Percentiles rank a stretch among this genome's conserved stretches.
Conservation (phyloP, 2,888 invertebrate species). For the Rhagonycha lutea region DNA sequence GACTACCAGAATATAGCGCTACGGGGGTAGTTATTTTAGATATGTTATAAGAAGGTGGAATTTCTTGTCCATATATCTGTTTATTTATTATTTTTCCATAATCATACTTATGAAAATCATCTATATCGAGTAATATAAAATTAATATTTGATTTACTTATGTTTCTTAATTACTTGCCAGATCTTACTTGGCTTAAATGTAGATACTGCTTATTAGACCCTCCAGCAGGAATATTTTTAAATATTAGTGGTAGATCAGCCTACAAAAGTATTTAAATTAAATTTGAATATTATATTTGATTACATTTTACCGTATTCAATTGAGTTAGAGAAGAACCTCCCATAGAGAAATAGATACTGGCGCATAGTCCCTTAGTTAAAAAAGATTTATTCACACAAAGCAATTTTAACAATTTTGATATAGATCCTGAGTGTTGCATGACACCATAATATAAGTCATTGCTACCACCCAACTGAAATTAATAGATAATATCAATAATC, state of each 20-base stretch:
- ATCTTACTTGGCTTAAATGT: conserved; percentile 58
- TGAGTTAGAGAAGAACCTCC: not conserved
- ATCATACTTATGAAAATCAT: not conserved
- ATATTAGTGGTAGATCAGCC: conserved; percentile 16
- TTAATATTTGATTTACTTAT: too few relatives aligned
- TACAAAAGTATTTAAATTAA: not conserved
- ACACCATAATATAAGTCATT: not conserved
- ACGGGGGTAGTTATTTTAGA: not conserved
- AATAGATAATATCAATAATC: too few relatives aligned
- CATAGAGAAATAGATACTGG: not conserved
- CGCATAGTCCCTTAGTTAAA: not conserved
- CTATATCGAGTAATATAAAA: not conserved
- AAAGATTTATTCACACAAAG: not conserved
- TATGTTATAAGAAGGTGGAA: not conserved
- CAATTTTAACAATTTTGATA: not conserved
- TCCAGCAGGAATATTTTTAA: conserved; percentile 39
- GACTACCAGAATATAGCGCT: not conserved
- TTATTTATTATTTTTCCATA: not conserved
- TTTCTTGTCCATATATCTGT: not conserved
- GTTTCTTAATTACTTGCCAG: conserved; percentile 39
- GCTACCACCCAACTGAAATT: not conserved
- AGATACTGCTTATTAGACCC: conserved; percentile 58
- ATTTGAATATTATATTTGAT: not conserved
- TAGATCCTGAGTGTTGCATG: not conserved
- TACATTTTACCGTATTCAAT: not conserved